Evolutionary conservation across 2,113 vertebrate species (phyloP), one percentile per base, ranked within the genome.

Genomic region (Grallaria varia): DNA sequence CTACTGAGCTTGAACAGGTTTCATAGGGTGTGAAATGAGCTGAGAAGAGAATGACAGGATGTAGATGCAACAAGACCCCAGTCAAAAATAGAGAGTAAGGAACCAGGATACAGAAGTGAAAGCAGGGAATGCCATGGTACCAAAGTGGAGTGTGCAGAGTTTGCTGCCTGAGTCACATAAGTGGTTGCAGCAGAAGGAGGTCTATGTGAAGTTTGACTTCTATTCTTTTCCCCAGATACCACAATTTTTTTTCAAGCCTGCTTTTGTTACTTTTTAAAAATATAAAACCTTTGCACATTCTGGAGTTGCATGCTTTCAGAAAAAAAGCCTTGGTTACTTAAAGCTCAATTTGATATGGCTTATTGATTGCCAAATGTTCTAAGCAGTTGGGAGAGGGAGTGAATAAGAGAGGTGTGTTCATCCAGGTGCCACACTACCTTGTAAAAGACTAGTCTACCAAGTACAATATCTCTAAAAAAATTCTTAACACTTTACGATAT

Each of bases 251-350:
- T 63, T 30, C 17, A 20, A 42, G 21, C 12, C 39, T 42, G 40
- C 12, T 45, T 50, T 66, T 63, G 4, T 47, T 47, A 12, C 8
- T 37, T 37, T 14, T 14, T 42, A 58, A 10, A 19, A 58, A 27
- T n/a, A 71, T 14, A 62, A 92, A 59, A 45, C 18, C 2, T 73
- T n/a, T 84, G 56, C 9, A 10, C 31, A 63, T 84, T 82, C n/a
- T 81, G 56, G 13, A 78, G 25, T 59, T 75, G 7, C 31, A 22
- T 8, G 12, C 24, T 49, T 1, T 66, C 24, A 68, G 16, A 22
- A 76, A 87, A 87, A 62, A 52, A 53, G 1, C 18, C 16, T 63
- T 0, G 0, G 33, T 64, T 76, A 30, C 40, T 60, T 2, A 14
- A 69, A 84, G 19, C 31, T 93, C 19, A 4, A 12, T 56, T 53